A percentile compares a stretch with the other conserved stretches of the same genome.
phyloP scores from a whole-genome alignment of 35 echinoderm and acorn worm genomes.

The Lytechinus variegatus region DNA sequence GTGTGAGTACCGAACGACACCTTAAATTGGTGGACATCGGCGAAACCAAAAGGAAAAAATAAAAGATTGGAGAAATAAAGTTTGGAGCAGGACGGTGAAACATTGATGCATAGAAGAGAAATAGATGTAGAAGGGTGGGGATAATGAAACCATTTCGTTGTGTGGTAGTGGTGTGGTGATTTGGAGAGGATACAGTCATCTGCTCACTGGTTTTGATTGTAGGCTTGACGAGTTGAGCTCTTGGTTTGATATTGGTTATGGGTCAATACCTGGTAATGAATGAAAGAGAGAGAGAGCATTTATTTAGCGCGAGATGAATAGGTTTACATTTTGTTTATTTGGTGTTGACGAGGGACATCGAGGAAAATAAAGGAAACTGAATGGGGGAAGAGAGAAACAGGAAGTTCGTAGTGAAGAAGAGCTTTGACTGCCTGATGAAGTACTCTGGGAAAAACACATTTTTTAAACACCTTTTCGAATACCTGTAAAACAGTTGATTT shows the following conservation, averaged over 20 bases:
- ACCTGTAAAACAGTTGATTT: not conserved
- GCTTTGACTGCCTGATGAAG: not conserved
- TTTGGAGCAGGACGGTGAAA: not conserved
- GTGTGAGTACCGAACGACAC: not conserved
- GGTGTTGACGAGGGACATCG: not conserved
- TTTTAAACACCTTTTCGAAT: not conserved
- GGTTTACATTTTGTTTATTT: not conserved
- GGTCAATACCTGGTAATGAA: not conserved
- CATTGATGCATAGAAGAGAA: not conserved
- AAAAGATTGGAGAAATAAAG: slow-evolving; percentile 19
- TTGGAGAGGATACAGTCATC: not conserved
- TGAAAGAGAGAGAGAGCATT: not conserved
- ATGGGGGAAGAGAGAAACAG: not conserved
- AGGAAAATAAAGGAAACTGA: not conserved
- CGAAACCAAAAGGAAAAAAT: not conserved
- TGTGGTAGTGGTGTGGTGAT: not conserved
- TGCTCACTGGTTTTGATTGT: not conserved
- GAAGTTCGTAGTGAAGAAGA: not conserved
- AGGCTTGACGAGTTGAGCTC: not conserved
- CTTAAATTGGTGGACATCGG: not conserved
- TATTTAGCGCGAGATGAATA: not conserved
- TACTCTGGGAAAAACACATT: too few relatives aligned
- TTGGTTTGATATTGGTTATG: not conserved
- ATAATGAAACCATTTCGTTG: not conserved
- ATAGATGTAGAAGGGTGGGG: not conserved